Evolutionary conservation across 2,113 vertebrate species (phyloP).

Genomic region (Eptesicus fuscus): DNA sequence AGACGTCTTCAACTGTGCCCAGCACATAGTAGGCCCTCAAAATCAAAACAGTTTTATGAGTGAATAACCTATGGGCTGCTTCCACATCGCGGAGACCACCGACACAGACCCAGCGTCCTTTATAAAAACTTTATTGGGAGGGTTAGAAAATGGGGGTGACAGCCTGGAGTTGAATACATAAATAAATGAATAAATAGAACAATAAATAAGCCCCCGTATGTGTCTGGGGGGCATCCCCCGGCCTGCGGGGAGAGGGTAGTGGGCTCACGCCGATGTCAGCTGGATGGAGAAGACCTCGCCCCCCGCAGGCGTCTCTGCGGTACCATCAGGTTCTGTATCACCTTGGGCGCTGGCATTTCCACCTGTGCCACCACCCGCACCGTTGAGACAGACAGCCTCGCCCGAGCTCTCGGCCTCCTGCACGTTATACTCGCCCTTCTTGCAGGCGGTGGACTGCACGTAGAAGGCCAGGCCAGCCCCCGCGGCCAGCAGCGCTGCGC

Average conservation of each 20-base stretch:
- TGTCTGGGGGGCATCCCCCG: not conserved
- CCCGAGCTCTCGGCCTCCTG: constrained; percentile 77
- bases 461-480: constrained; percentile 75
- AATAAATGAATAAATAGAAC: constrained; percentile 43
- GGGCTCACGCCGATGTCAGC: constrained; percentile 62
- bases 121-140: constrained; percentile 71
- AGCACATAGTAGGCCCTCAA: not conserved
- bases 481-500: constrained; percentile 67
- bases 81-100: not conserved
- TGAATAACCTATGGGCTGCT: not conserved
- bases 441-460: constrained; percentile 76
- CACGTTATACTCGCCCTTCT: constrained; percentile 79
- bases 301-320: not conserved
- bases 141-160: constrained; percentile 52
- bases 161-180: constrained; percentile 52
- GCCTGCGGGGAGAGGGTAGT: constrained; percentile 51
- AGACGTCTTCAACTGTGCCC: not conserved
- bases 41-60: not conserved
- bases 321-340: not conserved
- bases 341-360: not conserved
- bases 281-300: constrained; percentile 74
- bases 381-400: constrained; percentile 73
- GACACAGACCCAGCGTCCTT: not conserved
- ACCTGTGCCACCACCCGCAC: constrained; percentile 12
- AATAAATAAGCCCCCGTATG: not conserved